These are phyloP conservation scores for Oriolus oriolus DNA, from an alignment of 2,113 vertebrate species.

Conservation along the genomic window DNA sequence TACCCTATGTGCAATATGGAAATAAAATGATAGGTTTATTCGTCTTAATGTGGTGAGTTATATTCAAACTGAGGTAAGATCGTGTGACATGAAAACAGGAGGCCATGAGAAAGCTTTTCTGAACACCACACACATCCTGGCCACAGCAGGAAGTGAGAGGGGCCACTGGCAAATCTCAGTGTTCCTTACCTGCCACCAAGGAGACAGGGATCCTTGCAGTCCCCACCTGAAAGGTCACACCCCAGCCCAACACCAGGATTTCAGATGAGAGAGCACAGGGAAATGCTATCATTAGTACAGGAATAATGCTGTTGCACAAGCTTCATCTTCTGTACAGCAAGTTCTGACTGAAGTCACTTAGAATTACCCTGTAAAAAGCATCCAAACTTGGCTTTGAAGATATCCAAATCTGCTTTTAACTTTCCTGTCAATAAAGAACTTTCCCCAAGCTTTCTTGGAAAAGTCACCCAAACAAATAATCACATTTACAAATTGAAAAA, in stretches of 20 bases:
- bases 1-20: not conserved
- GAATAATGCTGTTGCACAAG: not conserved
- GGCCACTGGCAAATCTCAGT: not conserved
- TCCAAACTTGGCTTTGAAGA: not conserved
- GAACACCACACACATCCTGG: rapidly evolving
- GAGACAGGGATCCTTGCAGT: not conserved
- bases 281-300: not conserved
- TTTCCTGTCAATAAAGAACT: not conserved
- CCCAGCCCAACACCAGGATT: not conserved
- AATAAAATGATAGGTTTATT: not conserved
- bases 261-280: not conserved
- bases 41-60: not conserved
- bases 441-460: not conserved
- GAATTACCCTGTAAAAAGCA: not conserved
- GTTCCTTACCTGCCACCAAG: not conserved
- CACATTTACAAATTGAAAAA: not conserved
- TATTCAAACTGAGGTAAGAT: not conserved
- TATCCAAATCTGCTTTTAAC: not conserved
- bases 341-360: not conserved
- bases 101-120: not conserved
- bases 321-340: not conserved
- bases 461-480: not conserved
- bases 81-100: not conserved
- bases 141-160: not conserved
- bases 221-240: not conserved